Base-by-base conservation (phyloP, 1,140 invertebrate genomes). In the Pemphigus obesinymphae region DNA sequence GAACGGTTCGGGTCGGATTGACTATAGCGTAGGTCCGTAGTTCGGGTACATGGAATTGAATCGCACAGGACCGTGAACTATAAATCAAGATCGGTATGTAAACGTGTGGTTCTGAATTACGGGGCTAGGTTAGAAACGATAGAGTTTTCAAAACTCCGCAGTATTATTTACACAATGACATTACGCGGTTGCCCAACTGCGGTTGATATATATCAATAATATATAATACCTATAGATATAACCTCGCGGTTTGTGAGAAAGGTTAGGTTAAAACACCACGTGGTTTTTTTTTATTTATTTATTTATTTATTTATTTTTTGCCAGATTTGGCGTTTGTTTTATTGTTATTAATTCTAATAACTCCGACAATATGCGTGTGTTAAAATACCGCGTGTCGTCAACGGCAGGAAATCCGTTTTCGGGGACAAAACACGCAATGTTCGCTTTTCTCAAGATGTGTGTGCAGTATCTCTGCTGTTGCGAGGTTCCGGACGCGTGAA, bases 371-470 rank as follows among this genome's bases (percentile, higher is more conserved):
- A n/a, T n/a, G n/a, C n/a, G n/a, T n/a, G n/a, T n/a, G 43, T 4
- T 11, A 40, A 40, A 10, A 40, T 40, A 40, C 37, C 37, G 37
- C 37, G 37, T 10, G 37, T 10, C n/a, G n/a, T n/a, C n/a, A 7
- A 15, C 48, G 13, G n/a, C 75, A 58, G 75, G 75, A 78, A 55
- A 78, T 78, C 75, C 75, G 48, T 78, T 78, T 78, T 78, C 15
- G 75, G 23, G 31, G 50, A 58, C 34, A 34, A 20, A 8, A 55
- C 75, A 78, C 75, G 75, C 75, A 53, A 58, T 40, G 31, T 50
- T 37, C 48, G 34, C 34, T 61, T 78, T 58, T 78, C 75, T 78
- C 75, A 61, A 78, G 31, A 75, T 1, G 7, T 20, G 11, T 11
- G 31, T 7, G 73, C 31, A 11, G 5, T n/a, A 50, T 34, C 23